Base-by-base conservation (phyloP, 2,888 invertebrate genomes). In the Campopleginae sp. region DNA sequence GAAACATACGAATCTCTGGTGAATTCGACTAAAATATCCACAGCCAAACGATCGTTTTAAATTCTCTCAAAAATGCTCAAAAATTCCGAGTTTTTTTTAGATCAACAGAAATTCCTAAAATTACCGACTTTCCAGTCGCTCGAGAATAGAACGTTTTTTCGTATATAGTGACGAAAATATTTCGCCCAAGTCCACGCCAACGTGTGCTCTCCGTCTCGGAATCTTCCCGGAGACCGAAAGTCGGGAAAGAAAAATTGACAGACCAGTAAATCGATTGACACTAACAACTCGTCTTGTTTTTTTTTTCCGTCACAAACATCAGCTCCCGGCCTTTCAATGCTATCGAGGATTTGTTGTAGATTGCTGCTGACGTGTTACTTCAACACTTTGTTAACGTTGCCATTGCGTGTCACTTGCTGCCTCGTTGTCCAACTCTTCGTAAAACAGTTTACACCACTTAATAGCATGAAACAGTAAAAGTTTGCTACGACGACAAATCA, bases 401-500 rank as follows among this genome's bases (percentile, higher is more conserved):
- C 65, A 72, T 80, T 80, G 68, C 66, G 76, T 72, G 74, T 66
- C 51, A 54, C 71, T 68, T 48, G 58, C 82, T 51, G 61, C 66
- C 61, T 12, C 65, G 38, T 38, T 31, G 33, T 61, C 65, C 31
- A 84, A 72, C 65, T 66, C 58, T 58, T 14, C 14, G 58, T 14
- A 58, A 27, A 14, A 58, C 1, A 27, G 14, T 58, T 14, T 58
- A 75, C 42, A 46, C 71, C 68, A 51, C 48, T 82, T 65, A 44
- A 77, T 77, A 54, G 48, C 63, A 74, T n/a, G 54, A 71, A 77
- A 72, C 77, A 58, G 65, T 77, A 54, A 77, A 71, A 77, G 63
- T 71, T 72, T 68, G 38, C 84, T 89, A 89, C 88, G 85, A 83
- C 85, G 83, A 84, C 79, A 79, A 86, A 88, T 87, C 91, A 90